Evolutionary conservation across 2,113 vertebrate species (phyloP).

Genomic region (Corythornis madagascariensis): DNA sequence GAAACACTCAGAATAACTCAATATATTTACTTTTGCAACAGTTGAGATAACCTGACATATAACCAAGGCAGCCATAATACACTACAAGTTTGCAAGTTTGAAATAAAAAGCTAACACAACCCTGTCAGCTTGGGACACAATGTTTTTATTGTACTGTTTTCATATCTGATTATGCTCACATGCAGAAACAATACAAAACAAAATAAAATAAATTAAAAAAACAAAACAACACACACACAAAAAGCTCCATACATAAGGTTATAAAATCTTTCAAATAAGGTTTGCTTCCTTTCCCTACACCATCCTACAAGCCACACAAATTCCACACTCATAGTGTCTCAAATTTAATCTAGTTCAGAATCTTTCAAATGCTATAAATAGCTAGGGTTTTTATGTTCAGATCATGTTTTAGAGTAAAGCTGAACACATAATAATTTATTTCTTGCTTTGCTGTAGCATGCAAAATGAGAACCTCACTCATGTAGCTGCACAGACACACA

Average conservation of each 20-base stretch:
- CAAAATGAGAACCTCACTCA: not conserved
- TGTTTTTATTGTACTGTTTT: constrained; percentile 8
- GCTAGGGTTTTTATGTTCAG: not conserved
- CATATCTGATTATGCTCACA: constrained; percentile 8
- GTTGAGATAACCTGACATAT: constrained; percentile 24
- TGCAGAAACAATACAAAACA: not conserved
- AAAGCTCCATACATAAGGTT: not conserved
- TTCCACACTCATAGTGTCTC: not conserved
- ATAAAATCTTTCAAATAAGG: not conserved
- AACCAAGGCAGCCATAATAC: constrained; percentile 21
- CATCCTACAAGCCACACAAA: not conserved
- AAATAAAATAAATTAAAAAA: not conserved
- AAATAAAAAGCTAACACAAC: constrained; percentile 14
- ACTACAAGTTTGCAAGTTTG: not conserved
- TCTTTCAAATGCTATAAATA: not conserved
- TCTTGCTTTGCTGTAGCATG: not conserved
- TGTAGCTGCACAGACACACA: not conserved
- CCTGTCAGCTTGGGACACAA: not conserved
- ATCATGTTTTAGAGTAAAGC: not conserved
- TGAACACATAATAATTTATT: not conserved
- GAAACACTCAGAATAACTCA: not conserved
- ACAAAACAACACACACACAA: no score
- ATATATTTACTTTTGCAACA: constrained; percentile 54
- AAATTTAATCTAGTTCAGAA: not conserved
- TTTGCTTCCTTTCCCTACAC: not conserved